Percentiles rank a stretch among this genome's conserved stretches.
Conservation (phyloP, 2,797 vertebrate species). For the Hozukius guyotensis region DNA sequence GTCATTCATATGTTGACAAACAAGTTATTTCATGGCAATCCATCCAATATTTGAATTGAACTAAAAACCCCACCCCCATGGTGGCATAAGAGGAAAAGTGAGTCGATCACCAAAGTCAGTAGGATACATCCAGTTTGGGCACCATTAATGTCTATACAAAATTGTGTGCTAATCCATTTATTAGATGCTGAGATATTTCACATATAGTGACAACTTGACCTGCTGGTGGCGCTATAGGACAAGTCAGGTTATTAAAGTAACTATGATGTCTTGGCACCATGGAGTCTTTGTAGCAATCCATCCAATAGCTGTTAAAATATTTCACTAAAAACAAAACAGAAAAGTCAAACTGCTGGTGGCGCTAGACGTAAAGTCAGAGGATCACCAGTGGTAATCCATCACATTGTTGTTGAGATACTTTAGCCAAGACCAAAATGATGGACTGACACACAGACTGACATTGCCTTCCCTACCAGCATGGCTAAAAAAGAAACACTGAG, state of each 20-base stretch:
- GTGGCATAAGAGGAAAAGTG: too few relatives aligned
- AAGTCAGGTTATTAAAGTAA: background rate
- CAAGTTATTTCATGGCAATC: too few relatives aligned
- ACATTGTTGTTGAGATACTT: background rate
- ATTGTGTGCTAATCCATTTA: too few relatives aligned
- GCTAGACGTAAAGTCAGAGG: background rate
- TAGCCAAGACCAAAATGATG: background rate
- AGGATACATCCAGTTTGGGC: too few relatives aligned
- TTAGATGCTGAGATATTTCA: too few relatives aligned
- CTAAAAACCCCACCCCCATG: too few relatives aligned
- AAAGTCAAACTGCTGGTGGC: background rate
- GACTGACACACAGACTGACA: background rate
- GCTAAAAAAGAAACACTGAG: slow-evolving; percentile 6
- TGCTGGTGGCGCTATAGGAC: background rate
- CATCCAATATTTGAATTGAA: too few relatives aligned
- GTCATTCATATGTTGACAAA: too few relatives aligned
- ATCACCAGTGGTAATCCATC: background rate
- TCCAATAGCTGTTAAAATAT: background rate
- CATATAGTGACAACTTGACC: background rate
- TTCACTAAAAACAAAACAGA: background rate
- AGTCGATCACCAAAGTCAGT: too few relatives aligned
- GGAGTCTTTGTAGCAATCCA: background rate
- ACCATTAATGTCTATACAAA: too few relatives aligned
- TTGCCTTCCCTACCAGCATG: background rate
- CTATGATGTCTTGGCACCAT: background rate